Evolutionary conservation across 2,888 invertebrate species (phyloP).

Genomic region (Bhutanitis thaidina): DNA sequence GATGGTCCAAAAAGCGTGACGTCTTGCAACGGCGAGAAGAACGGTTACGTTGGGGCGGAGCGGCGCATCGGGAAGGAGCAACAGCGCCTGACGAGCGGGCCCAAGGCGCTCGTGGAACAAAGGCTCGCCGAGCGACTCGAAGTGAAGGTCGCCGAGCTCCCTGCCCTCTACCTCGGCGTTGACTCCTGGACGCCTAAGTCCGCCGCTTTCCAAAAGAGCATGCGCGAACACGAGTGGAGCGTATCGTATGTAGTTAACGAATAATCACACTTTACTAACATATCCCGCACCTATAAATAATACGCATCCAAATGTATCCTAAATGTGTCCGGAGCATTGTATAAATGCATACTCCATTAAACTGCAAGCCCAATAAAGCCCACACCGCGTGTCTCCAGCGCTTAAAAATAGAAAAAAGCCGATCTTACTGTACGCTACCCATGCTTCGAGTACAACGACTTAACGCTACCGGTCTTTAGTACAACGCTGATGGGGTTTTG

Average conservation of each 20-base stretch:
- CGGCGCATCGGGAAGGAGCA: conserved; percentile 59
- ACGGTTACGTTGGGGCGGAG: conserved; percentile 57
- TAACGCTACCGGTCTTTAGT: conserved; percentile 36
- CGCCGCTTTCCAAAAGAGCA: conserved; percentile 75
- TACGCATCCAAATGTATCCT: conserved; percentile 14
- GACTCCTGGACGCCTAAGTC: conserved; percentile 88
- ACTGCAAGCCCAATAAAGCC: conserved; percentile 17
- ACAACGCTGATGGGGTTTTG: neutral
- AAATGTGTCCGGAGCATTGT: conserved; percentile 25
- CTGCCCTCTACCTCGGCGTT: conserved; percentile 85
- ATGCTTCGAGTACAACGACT: conserved; percentile 47
- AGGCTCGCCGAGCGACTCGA: conserved; percentile 74
- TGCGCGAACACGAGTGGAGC: conserved; percentile 80
- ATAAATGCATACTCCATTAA: conserved; percentile 8
- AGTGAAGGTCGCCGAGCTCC: conserved; percentile 79
- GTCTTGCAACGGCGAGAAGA: conserved; percentile 71
- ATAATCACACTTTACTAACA: conserved; percentile 41
- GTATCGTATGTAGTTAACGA: conserved; percentile 71
- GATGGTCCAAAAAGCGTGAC: conserved; percentile 74
- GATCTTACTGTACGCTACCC: conserved; percentile 30
- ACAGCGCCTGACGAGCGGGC: conserved; percentile 63
- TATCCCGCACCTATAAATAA: conserved; percentile 13
- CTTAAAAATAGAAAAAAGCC: conserved; percentile 41
- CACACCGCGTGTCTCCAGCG: conserved; percentile 26
- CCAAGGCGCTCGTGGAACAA: conserved; percentile 67